Base-by-base conservation (phyloP, 2,888 invertebrate genomes). In the Drosophila antonietae region DNA sequence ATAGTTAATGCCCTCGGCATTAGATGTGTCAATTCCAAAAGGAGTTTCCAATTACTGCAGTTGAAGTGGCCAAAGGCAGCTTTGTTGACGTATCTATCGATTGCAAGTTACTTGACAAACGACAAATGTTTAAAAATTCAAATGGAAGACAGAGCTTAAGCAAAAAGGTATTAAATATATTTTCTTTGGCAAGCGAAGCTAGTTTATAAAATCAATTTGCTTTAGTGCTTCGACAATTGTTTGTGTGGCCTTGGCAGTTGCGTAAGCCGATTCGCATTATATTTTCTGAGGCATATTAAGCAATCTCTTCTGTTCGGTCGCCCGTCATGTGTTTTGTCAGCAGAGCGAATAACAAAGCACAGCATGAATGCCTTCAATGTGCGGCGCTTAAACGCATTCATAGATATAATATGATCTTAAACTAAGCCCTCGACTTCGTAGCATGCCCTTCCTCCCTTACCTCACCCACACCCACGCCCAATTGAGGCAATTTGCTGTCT, bases 401-500 rank as follows among this genome's bases (percentile, higher is more conserved):
- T 64, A 64, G 57, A 73, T 67, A 68, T 57, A 44, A 78, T 72
- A 81, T 69, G 69, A 69, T 65, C 81, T 74, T 68, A 59, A 57
- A 80, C 66, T 78, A 73, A 77, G 78, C 78, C 49, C 78, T 67
- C 69, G 53, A 87, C 74, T 78, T 70, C 58, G 51, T 58, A 56
- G 46, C 49, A 52, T 53, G n/a, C 41, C 18, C 23, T 37, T 6
- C 12, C 7, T 18, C 18, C 33, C 28, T 28, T 5, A 3, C 23
- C 35, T 6, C 12, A 10, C 51, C n/a, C n/a, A 18, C 51, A 20
- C 52, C 14, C 20, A 20, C 53, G 41, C 75, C 76, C 86, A 88
- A 88, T 83, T 83, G 86, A 64, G 63, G 66, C 83, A 85, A 88
- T 88, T 88, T 83, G 86, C 80, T 80, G 23, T 41, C 18, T 14